Base-by-base conservation (phyloP, 2,888 invertebrate species). In the Tortricodes alternella region DNA sequence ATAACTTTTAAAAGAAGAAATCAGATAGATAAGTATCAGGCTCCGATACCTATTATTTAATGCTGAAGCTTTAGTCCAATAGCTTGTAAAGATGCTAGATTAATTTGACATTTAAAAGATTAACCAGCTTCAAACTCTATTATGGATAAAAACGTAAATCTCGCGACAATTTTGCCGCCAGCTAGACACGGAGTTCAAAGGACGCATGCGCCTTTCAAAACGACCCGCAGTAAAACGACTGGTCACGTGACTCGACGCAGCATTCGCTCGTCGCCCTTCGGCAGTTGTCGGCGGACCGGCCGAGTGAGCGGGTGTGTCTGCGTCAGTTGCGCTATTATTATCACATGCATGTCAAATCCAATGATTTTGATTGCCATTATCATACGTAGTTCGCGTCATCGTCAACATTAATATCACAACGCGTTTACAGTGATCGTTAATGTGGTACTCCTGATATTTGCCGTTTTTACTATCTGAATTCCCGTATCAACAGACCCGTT, bases 171-270 rank as follows among this genome's bases (percentile, higher is more conserved):
- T 87, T 88, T 87, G 86, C 86, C 88, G 86, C 88, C 87, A 75
- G 71, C 68, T 64, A 68, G 65, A 71, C 67, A 68, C 67, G 58
- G 64, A 65, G 67, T 62, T 35, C 65, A 63, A 37, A 49, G 43
- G 71, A 76, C 89, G 89, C 89, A 89, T 89, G 89, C 89, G 89
- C 82, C 72, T 75, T 82, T 71, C 70, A 76, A 80, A 86, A 85
- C 86, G 90, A 87, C 87, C 89, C 86, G 91, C 89, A 91, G 89
- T 90, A 91, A 91, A 91, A 91, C 86, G 90, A 86, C 85, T 78
- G 85, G 87, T 91, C 91, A 91, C 91, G 91, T 91, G 91, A 91
- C 89, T 83, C 69, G 83, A 83, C 89, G 88, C 91, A 90, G 87
- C 91, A 91, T 82, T 91, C 86, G 79, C 80, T 90, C 91, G 89